Evolutionary conservation across 2,888 invertebrate genomes (phyloP).

Genomic region (Tholera decimalis): DNA sequence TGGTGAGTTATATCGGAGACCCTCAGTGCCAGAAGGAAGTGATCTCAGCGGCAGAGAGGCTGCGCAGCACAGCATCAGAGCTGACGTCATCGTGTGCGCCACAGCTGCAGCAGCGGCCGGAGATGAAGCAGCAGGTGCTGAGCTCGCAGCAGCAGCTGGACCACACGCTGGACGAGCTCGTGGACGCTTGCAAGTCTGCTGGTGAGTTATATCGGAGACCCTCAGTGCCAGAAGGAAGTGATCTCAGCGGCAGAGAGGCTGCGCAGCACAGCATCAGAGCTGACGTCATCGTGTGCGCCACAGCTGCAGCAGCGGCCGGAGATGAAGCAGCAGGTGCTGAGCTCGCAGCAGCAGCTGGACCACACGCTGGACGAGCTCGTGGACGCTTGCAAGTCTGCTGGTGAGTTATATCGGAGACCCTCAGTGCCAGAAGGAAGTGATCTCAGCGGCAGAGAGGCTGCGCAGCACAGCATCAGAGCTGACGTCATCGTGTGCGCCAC

Average conservation of each 20-base stretch:
- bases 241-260: constrained; percentile 64
- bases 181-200: no score
- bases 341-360: constrained; percentile 45
- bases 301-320: constrained; percentile 50
- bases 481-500: constrained; percentile 50
- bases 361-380: constrained; percentile 61
- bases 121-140: constrained; percentile 26
- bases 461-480: constrained; percentile 61
- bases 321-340: constrained; percentile 25
- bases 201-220: constrained; percentile 63
- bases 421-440: constrained; percentile 64
- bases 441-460: constrained; percentile 64
- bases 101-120: constrained; percentile 50
- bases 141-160: constrained; percentile 45
- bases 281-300: constrained; percentile 54
- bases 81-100: constrained; percentile 56
- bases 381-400: no score
- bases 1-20: no score
- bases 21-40: constrained; percentile 65
- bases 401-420: constrained; percentile 64
- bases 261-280: constrained; percentile 56
- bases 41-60: constrained; percentile 60
- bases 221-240: constrained; percentile 65
- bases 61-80: constrained; percentile 60
- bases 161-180: constrained; percentile 60